phyloP scores from a whole-genome alignment of 2,797 vertebrate species.

The Fundulus diaphanus region DNA sequence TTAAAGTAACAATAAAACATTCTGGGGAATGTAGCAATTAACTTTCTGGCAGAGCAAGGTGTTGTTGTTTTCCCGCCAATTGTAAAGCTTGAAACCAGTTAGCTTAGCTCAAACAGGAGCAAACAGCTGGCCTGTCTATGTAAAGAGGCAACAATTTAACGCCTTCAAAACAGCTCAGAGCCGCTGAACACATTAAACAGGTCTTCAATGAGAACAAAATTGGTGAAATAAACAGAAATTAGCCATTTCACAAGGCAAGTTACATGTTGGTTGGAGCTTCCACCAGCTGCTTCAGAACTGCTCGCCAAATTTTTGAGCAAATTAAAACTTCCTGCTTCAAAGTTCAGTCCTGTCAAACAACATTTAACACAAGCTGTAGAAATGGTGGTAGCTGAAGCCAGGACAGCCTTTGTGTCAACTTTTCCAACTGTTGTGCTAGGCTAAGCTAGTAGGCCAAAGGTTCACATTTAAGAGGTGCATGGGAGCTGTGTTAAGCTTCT shows the following conservation, averaged over 20 bases:
- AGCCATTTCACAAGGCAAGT: not conserved
- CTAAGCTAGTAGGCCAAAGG: slow-evolving; percentile 28
- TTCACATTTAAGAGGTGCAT: slow-evolving; percentile 7
- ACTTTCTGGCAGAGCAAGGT: slow-evolving; percentile 7
- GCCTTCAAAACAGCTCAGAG: not conserved
- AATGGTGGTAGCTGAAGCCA: not conserved
- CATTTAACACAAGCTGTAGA: not conserved
- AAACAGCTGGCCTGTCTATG: not conserved
- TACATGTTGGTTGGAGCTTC: not conserved
- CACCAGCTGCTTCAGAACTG: not conserved
- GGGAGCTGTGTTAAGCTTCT: not conserved
- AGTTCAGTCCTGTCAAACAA: not conserved
- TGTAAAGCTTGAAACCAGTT: slow-evolving; percentile 4
- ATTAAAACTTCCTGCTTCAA: not conserved
- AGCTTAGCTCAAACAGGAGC: slow-evolving; percentile 18
- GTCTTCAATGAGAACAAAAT: not conserved
- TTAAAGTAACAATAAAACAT: slow-evolving; percentile 47
- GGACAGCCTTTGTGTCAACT: not conserved
- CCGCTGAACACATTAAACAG: not conserved
- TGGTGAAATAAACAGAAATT: not conserved
- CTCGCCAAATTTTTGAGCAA: not conserved
- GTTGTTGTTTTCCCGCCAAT: not conserved
- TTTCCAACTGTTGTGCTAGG: slow-evolving; percentile 16
- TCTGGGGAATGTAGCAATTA: slow-evolving; percentile 2
- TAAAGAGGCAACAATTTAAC: not conserved